These are phyloP conservation scores for Fabriciana adippe DNA, from an alignment of 2,888 invertebrate genomes.

Conservation along the genomic window DNA sequence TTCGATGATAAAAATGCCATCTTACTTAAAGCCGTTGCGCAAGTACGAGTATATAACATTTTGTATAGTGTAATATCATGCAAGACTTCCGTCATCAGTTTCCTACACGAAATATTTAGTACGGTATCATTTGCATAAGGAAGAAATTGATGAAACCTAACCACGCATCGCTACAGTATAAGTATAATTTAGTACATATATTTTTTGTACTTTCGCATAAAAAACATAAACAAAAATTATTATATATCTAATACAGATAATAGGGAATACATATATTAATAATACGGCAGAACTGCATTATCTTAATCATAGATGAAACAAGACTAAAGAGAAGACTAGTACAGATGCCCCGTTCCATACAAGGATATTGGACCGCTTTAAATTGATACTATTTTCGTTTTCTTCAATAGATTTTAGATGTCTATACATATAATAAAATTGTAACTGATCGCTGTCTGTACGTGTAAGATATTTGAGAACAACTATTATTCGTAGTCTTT, in stretches of 20 bases:
- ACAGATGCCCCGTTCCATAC: too few species aligned
- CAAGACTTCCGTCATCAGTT: constrained; percentile 30
- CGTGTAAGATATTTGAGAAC: too few species aligned
- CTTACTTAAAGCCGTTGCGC: constrained; percentile 16
- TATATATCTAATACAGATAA: background rate
- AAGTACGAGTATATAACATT: constrained; percentile 22
- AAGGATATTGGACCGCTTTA: too few species aligned
- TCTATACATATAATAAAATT: too few species aligned
- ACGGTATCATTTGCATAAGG: constrained; percentile 27
- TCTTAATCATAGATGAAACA: too few species aligned
- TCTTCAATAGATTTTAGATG: too few species aligned
- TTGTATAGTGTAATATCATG: constrained; percentile 29
- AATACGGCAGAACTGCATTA: too few species aligned
- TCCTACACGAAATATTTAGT: constrained; percentile 31
- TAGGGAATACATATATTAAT: too few species aligned
- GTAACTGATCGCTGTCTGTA: too few species aligned
- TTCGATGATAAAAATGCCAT: constrained; percentile 10
- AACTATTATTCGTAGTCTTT: too few species aligned
- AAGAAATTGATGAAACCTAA: constrained; percentile 27
- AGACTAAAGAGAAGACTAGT: too few species aligned
- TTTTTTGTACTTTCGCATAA: background rate
- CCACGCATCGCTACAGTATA: constrained; percentile 21
- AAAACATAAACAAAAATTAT: background rate
- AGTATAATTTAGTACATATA: constrained; percentile 9
- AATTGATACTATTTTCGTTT: too few species aligned